These are phyloP conservation scores for Hedychridium roseum DNA, from an alignment of 2,888 invertebrate genomes.

Conservation along the genomic window DNA sequence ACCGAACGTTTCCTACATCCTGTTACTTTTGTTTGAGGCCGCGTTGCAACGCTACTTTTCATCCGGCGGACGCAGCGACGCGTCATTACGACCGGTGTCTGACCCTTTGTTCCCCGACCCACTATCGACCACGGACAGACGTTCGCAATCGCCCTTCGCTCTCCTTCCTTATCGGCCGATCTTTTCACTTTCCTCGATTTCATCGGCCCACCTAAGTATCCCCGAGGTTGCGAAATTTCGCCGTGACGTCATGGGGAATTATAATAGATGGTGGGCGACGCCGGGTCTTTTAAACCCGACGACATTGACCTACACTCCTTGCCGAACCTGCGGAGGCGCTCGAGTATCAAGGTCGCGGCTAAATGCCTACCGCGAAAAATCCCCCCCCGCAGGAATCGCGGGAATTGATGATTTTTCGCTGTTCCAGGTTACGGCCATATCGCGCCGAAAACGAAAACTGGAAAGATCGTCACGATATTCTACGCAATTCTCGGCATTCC, in stretches of 20 bases:
- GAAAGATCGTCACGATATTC: slow-evolving; percentile 94
- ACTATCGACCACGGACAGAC: background rate
- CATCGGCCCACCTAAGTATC: no score
- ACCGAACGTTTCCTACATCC: slow-evolving; percentile 37
- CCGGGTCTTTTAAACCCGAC: no score
- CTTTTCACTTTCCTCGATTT: no score
- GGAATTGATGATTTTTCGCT: slow-evolving; percentile 10
- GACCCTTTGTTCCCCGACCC: background rate
- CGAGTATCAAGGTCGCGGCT: slow-evolving; percentile 19
- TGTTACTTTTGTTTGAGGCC: slow-evolving; percentile 25
- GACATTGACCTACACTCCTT: slow-evolving; percentile 38
- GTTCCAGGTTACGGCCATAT: slow-evolving; percentile 91
- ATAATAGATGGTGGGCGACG: no score
- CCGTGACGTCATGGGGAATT: no score
- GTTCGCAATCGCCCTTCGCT: background rate
- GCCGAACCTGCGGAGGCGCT: slow-evolving; percentile 11
- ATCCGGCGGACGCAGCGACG: slow-evolving; percentile 17
- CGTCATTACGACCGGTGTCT: slow-evolving; percentile 6
- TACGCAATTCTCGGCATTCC: slow-evolving; percentile 96
- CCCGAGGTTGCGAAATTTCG: no score
- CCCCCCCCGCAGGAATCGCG: no score
- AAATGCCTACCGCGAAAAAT: background rate
- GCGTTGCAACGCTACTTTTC: slow-evolving; percentile 13
- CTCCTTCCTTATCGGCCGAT: slow-evolving; percentile 1
- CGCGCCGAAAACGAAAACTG: slow-evolving; percentile 91